A percentile compares a stretch with the other conserved stretches of the same genome.
Evolutionary conservation across 2,888 invertebrate species (phyloP).

Genomic region (Caenorhabditis doughertyi): DNA sequence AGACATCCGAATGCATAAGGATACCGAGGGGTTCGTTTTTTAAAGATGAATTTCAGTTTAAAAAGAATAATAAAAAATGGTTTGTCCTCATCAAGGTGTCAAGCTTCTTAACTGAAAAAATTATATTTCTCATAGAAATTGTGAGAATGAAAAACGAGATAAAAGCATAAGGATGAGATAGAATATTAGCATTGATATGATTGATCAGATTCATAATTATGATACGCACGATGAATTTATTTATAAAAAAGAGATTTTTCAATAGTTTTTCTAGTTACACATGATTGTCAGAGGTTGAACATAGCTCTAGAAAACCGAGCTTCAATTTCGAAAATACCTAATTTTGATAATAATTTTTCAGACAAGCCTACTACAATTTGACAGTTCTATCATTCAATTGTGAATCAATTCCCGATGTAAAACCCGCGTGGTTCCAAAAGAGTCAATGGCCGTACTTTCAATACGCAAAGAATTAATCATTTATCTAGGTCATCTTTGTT

Average conservation of each 20-base stretch:
- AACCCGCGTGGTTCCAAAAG: conserved; percentile 56
- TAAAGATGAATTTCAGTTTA: neutral
- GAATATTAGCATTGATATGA: conserved; percentile 24
- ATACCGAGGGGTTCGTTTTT: conserved; percentile 44
- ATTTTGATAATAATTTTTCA: conserved; percentile 8
- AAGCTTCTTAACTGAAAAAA: no score
- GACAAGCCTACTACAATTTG: conserved; percentile 60
- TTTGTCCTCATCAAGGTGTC: no score
- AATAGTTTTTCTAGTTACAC: no score
- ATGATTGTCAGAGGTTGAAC: no score
- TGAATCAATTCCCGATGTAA: conserved; percentile 40
- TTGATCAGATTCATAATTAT: conserved; percentile 3
- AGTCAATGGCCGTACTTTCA: conserved; percentile 65
- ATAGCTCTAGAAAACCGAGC: no score
- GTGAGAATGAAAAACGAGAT: conserved; percentile 6
- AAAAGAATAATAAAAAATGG: no score
- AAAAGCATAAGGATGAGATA: no score
- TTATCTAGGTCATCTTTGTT: neutral
- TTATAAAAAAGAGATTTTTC: no score
- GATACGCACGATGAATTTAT: neutral
- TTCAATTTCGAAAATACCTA: no score
- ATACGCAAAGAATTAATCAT: conserved; percentile 31
- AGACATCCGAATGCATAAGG: conserved; percentile 56
- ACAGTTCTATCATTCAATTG: conserved; percentile 62
- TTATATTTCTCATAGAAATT: no score